Evolutionary conservation across 1,140 invertebrate genomes (phyloP).

Genomic region (Oryctes rhinoceros): DNA sequence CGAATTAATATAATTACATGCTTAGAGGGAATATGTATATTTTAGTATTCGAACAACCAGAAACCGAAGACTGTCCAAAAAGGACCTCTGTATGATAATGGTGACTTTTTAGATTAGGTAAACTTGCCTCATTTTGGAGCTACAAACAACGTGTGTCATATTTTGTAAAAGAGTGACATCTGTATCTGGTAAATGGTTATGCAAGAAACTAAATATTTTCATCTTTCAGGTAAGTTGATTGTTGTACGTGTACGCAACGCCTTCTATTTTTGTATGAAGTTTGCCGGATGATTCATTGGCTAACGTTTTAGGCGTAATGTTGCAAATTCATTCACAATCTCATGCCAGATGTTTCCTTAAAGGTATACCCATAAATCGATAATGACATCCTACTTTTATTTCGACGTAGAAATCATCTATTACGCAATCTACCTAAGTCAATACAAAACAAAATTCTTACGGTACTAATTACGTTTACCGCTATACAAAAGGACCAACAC

Average conservation of each 20-base stretch:
- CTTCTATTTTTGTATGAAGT: background rate
- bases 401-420: background rate
- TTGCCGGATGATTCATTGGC: background rate
- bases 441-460: constrained; percentile 2
- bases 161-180: too few species aligned
- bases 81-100: too few species aligned
- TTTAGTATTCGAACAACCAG: too few species aligned
- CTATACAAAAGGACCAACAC: too few species aligned
- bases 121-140: too few species aligned
- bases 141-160: too few species aligned
- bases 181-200: background rate
- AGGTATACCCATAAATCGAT: background rate
- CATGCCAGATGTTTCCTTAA: background rate
- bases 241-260: background rate
- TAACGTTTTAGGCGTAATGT: background rate
- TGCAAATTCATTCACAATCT: background rate
- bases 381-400: background rate
- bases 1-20: too few species aligned
- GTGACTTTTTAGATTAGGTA: too few species aligned
- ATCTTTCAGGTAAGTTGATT: background rate
- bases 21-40: too few species aligned
- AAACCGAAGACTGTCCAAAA: too few species aligned
- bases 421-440: background rate
- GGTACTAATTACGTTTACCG: background rate
- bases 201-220: background rate